Evolutionary conservation across 1,140 invertebrate species (phyloP), one percentile per base, ranked within the genome.

Genomic region (Mizuhopecten yessoensis): DNA sequence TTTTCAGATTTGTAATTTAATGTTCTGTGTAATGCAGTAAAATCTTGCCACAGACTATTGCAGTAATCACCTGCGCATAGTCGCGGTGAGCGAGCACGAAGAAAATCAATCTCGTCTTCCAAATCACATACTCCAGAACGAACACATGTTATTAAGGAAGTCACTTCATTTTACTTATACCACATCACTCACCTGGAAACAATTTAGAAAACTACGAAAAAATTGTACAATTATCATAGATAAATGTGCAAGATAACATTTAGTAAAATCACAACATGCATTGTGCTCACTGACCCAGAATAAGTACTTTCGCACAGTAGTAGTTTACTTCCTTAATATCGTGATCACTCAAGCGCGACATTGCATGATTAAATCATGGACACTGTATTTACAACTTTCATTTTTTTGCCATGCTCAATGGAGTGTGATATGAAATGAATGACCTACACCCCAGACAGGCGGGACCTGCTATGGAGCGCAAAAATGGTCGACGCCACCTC

Each of bases 401-500:
- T 75, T 75, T 75, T 49, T 75, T 75, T 75, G 57, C 57, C 57
- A 75, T 75, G 57, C 57, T 75, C 29, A n/a, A 75, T 75, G 57
- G 57, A n/a, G 57, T 75, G 57, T 75, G 57, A 75, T 75, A n/a
- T 17, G 57, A 75, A 75, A 75, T 75, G 57, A 75, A 75, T 75
- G 57, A 75, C 57, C 57, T 75, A 75, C 57, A 75, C 23, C 57
- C 57, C n/a, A 75, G 23, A 75, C 57, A 75, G 57, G 57, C 57
- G 57, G 57, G 57, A n/a, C 11, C 29, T 75, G 5, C 57, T 13
- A 75, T 75, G 11, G 9, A 75, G 29, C 57, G 57, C 17, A 75
- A 75, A n/a, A 75, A 75, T 75, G 57, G 57, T 75, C n/a, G 57
- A 75, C 57, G 57, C 57, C 57, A 75, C 57, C 57, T 75, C 57